Percentiles rank a stretch among this genome's conserved stretches.
phyloP scores from a whole-genome alignment of 2,888 invertebrate species.

The Molorchus minor region DNA sequence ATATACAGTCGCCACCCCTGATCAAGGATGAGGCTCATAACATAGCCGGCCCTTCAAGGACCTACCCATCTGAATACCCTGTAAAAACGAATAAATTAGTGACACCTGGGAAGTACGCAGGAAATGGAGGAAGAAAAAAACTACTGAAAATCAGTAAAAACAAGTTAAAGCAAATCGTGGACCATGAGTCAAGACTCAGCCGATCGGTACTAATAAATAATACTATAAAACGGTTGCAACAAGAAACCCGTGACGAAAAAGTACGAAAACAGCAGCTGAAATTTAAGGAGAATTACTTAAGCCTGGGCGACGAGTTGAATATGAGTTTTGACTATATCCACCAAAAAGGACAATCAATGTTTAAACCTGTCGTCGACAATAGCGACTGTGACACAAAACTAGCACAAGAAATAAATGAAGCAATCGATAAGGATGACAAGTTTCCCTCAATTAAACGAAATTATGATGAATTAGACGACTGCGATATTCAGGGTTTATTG shows the following conservation, averaged over 20 bases:
- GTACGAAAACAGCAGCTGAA: slow-evolving; percentile 58
- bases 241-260: slow-evolving; percentile 84
- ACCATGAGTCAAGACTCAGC: slow-evolving; percentile 86
- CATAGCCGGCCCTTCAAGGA: slow-evolving; percentile 78
- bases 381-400: slow-evolving; percentile 55
- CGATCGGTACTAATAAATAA: slow-evolving; percentile 92
- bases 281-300: slow-evolving; percentile 56
- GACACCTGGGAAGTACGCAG: slow-evolving; percentile 86
- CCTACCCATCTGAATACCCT: slow-evolving; percentile 62
- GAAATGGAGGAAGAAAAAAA: slow-evolving; percentile 88
- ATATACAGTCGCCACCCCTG: slow-evolving; percentile 27
- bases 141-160: slow-evolving; percentile 88
- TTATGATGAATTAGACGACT: slow-evolving; percentile 71
- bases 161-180: slow-evolving; percentile 88
- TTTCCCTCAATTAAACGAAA: slow-evolving; percentile 58
- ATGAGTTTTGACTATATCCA: slow-evolving; percentile 54
- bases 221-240: slow-evolving; percentile 85
- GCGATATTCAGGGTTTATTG: slow-evolving; percentile 73
- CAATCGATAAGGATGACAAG: slow-evolving; percentile 42
- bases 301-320: slow-evolving; percentile 55
- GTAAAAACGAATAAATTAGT: slow-evolving; percentile 72
- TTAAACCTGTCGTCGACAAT: slow-evolving; percentile 52
- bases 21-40: slow-evolving; percentile 69
- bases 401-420: slow-evolving; percentile 53
- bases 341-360: not conserved